Evolutionary conservation across 2,888 invertebrate species (phyloP).

Genomic region (Muscina levida): DNA sequence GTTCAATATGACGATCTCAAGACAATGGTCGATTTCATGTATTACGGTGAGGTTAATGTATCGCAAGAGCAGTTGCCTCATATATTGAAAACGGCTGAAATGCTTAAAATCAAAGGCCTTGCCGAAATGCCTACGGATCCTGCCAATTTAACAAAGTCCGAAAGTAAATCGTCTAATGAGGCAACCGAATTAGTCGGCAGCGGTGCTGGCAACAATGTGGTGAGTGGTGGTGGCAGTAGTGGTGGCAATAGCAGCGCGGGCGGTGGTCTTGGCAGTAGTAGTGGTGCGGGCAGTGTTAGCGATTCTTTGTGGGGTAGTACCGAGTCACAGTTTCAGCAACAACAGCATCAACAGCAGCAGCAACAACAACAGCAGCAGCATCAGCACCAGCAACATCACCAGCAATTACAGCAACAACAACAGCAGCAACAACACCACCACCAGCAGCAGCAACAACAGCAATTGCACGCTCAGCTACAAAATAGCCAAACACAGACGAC

Average conservation of each 20-base stretch:
- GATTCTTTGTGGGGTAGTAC: constrained; percentile 82
- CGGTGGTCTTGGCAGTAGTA: constrained; percentile 70
- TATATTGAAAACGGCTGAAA: constrained; percentile 90
- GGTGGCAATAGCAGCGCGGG: constrained; percentile 65
- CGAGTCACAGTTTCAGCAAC: constrained; percentile 81
- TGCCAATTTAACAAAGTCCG: constrained; percentile 86
- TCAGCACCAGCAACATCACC: constrained; percentile 71
- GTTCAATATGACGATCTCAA: constrained; percentile 91
- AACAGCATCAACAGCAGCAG: constrained; percentile 82
- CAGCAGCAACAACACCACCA: constrained; percentile 74
- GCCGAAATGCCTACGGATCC: constrained; percentile 92
- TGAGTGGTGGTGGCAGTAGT: constrained; percentile 73
- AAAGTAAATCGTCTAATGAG: constrained; percentile 82
- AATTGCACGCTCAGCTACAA: constrained; percentile 82
- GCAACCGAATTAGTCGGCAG: constrained; percentile 81
- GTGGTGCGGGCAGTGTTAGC: constrained; percentile 73
- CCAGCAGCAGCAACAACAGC: constrained; percentile 81
- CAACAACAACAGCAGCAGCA: constrained; percentile 73
- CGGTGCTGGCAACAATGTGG: constrained; percentile 68
- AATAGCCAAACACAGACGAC: constrained; percentile 82
- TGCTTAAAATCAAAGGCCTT: constrained; percentile 92
- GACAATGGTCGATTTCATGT: constrained; percentile 95
- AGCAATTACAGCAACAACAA: constrained; percentile 81
- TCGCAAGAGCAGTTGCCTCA: constrained; percentile 92
- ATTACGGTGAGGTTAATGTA: constrained; percentile 95